These are phyloP conservation scores for Corythornis madagascariensis DNA, from an alignment of 2,113 vertebrate genomes.

Conservation along the genomic window DNA sequence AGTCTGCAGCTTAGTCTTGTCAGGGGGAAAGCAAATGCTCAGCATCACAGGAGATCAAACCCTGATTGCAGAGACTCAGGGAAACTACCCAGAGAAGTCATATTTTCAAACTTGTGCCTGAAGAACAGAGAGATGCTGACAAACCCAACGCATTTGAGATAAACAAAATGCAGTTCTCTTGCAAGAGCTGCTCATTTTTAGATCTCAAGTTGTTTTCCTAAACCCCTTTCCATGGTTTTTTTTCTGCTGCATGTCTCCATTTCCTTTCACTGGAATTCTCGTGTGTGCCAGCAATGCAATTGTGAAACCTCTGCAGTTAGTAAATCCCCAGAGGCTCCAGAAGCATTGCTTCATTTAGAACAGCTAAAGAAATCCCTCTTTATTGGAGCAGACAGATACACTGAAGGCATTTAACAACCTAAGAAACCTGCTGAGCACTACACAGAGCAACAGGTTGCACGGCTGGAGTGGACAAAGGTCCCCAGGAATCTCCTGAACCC, in stretches of 20 bases:
- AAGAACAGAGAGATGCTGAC: background rate
- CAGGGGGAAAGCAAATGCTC: background rate
- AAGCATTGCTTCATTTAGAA: background rate
- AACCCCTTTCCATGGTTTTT: background rate
- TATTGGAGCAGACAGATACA: background rate
- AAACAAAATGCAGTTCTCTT: background rate
- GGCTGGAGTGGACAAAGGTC: background rate
- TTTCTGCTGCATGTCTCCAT: background rate
- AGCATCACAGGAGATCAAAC: background rate
- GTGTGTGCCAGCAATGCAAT: background rate
- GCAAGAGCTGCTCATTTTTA: background rate
- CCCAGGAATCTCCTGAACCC: background rate
- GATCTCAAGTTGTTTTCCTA: background rate
- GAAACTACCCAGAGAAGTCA: background rate
- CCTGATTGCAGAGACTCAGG: background rate
- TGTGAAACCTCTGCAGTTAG: background rate
- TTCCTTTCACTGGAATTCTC: background rate
- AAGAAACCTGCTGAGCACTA: background rate
- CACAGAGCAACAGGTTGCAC: fast-evolving
- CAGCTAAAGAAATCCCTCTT: background rate
- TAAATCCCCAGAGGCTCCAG: background rate
- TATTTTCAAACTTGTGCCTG: background rate
- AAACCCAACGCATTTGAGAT: fast-evolving
- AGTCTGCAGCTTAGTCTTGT: background rate
- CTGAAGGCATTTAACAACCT: background rate